Conservation (phyloP, 2,888 invertebrate genomes). For the Holacanthella duospinosa region DNA sequence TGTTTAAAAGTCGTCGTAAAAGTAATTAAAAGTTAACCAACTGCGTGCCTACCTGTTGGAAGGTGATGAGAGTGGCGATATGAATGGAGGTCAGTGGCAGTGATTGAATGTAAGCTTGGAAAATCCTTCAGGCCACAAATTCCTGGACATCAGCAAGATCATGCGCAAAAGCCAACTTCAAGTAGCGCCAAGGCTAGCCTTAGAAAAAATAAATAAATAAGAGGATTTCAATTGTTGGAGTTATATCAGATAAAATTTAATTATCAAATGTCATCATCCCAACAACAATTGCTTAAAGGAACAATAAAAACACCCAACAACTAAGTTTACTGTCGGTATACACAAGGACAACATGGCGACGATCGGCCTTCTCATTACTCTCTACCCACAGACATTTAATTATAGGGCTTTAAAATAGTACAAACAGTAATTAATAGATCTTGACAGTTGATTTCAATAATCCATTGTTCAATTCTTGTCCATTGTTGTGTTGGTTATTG, state of each 20-base stretch:
- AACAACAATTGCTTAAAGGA: not conserved
- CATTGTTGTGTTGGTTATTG: too few relatives aligned
- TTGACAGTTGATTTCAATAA: too few relatives aligned
- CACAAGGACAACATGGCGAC: too few relatives aligned
- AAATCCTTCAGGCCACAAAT: conserved; percentile 36
- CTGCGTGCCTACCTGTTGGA: conserved; percentile 15
- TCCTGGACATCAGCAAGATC: conserved; percentile 38
- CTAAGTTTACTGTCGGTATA: too few relatives aligned
- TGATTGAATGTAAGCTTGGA: conserved; percentile 36
- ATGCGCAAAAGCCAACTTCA: conserved; percentile 38
- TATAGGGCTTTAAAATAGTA: too few relatives aligned
- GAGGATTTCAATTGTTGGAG: too few relatives aligned
- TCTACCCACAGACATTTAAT: too few relatives aligned
- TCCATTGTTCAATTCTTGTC: too few relatives aligned
- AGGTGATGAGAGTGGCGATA: conserved; percentile 33
- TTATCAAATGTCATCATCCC: not conserved
- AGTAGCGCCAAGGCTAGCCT: conserved; percentile 38
- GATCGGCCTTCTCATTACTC: too few relatives aligned
- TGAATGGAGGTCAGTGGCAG: conserved; percentile 36
- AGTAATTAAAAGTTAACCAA: too few relatives aligned
- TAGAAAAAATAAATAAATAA: conserved; percentile 3
- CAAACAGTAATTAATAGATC: too few relatives aligned
- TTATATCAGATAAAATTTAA: not conserved
- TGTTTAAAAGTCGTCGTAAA: not conserved
- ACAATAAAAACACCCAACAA: too few relatives aligned